A percentile compares a stretch with the other conserved stretches of the same genome.
phyloP scores from a whole-genome alignment of 2,113 vertebrate genomes.

The Cheirogaleus medius region DNA sequence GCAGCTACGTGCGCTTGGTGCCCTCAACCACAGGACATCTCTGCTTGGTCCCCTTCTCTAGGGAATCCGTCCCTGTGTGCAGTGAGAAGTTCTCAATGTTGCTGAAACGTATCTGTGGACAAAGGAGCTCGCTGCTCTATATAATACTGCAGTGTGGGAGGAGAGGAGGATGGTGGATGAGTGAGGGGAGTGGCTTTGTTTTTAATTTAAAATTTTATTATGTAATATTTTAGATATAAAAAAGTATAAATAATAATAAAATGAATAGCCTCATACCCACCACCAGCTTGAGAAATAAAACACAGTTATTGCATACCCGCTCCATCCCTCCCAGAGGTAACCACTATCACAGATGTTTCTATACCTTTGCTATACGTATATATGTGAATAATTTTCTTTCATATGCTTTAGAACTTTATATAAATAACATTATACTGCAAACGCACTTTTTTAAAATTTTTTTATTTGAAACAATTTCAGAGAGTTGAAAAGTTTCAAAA shows the following conservation, averaged over 20 bases:
- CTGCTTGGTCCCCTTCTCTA: not conserved
- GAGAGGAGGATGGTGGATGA: not conserved
- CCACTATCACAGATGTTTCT: rapidly evolving
- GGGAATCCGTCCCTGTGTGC: not conserved
- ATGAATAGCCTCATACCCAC: rapidly evolving
- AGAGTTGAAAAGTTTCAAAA: not conserved
- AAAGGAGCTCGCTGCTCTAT: not conserved
- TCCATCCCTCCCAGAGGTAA: not conserved
- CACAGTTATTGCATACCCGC: rapidly evolving
- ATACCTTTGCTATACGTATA: rapidly evolving
- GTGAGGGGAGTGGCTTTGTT: not conserved
- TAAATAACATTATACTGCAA: not conserved
- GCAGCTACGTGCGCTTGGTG: rapidly evolving
- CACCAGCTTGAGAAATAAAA: not conserved
- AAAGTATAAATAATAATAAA: not conserved
- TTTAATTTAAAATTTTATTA: not conserved
- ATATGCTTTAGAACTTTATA: not conserved
- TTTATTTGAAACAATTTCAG: not conserved
- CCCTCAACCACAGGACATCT: not conserved
- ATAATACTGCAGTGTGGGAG: not conserved
- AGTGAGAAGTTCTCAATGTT: not conserved
- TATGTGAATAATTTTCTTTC: not conserved
- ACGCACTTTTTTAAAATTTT: not conserved
- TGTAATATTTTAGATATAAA: not conserved
- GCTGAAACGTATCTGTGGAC: not conserved